Base-by-base conservation (phyloP, 2,113 vertebrate species). In the Oxyruncus cristatus region DNA sequence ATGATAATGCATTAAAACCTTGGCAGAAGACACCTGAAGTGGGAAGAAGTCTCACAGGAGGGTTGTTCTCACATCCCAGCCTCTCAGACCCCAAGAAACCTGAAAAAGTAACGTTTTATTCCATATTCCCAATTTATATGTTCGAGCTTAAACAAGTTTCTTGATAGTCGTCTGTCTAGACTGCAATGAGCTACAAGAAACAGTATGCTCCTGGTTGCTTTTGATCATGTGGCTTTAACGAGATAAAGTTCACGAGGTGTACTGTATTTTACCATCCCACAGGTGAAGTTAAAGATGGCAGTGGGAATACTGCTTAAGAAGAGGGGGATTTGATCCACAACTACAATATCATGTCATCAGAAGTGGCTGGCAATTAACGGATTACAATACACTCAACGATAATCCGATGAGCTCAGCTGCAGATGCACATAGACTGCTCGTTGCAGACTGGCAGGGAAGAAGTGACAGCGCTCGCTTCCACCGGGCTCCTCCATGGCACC, bases 341-440 rank as follows among this genome's bases (percentile, higher is more conserved):
- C 44, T 44, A 67, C 67, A 94, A 53, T 85, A 92, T 75, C 76
- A 49, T 28, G 65, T 71, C 76, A 95, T 74, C 86, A 93, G 73
- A 96, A 96, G 91, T 89, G 86, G 88, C 91, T 93, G 96, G 86
- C 88, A 96, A 94, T 96, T 93, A 96, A 68, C 78, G 59, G 92
- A 96, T 97, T 95, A 96, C 84, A 91, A n/a, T 88, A 22, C 37
- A 68, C 83, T 35, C 6, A 5, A 62, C 8, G 8, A 93, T 96
- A 96, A 95, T 96, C 93, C n/a, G 15, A 93, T 88, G 76, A 95
- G 90, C 86, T 85, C 7, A 13, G 70, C 92, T 50, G 63, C 82
- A 82, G 78, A 92, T 49, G 71, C 39, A 32, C 59, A 44, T 0
- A 11, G 63, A 15, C n/a, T 20, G 67, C 47, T 80, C 15, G 1